Base-by-base conservation (phyloP, 2,888 invertebrate species). In the Noctua pronuba region DNA sequence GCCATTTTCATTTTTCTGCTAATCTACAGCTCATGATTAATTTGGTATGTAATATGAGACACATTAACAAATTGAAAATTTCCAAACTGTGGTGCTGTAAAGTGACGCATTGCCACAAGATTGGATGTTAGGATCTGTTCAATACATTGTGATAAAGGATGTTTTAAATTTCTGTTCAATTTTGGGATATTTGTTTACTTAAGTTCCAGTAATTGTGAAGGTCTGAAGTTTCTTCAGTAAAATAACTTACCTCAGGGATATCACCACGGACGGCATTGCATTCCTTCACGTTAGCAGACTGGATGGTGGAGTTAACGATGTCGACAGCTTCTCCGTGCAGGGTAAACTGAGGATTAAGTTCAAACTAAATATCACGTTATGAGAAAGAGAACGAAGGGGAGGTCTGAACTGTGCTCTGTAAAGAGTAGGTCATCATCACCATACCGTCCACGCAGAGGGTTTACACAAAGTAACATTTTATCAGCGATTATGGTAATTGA, bases 271-370 rank as follows among this genome's bases (percentile, higher is more conserved):
- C 92, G 77, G 91, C 93, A 76, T 93, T 94, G 93, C 99, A 99
- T 90, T 99, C 98, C 77, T 97, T 97, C 3, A 99, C 97, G 92
- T 99, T 99, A 0, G 98, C 98, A 0, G 98, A 98, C 90, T 98
- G 98, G 67, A 98, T 97, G 6, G 98, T 98, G 35, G 98, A 97
- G 84, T 97, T 97, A 44, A 98, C 97, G 73, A 99, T 96, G 89
- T 98, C 97, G 49, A 98, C 94, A 68, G 97, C 97, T 68, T 96
- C 94, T 38, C 97, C 97, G 73, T 98, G 97, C 58, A 99, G 97
- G 88, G 97, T 97, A 55, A 98, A 97, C 98, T 98, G 84, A 13
- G 85, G 73, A 73, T 77, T 77, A 81, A 81, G 68, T 18, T 70
- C 58, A 73, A 85, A 83, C 73, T 83, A 72, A 74, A 83, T 73